Evolutionary conservation across 2,797 vertebrate species (phyloP), one percentile per base, ranked within the genome.

Genomic region (Etheostoma nigrum): DNA sequence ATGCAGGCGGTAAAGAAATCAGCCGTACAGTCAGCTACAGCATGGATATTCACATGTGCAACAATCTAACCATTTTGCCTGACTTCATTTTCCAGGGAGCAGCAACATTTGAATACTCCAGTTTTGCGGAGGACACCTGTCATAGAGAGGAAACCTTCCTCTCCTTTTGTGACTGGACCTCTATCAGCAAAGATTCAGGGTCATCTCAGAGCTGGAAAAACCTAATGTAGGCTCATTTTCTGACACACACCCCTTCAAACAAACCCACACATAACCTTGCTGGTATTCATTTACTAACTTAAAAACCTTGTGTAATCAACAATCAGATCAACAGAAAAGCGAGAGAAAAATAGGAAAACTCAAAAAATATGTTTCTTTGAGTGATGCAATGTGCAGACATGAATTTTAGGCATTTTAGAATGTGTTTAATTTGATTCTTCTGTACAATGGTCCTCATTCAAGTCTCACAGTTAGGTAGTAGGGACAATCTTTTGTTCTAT

Each of bases 61-160:
- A 16, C 14, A 8, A 12, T 54, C 54, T 77, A 65, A 86, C 49
- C 13, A 0, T 30, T 75, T 40, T 59, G 4, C 5, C 19, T 69
- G 53, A 27, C 55, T 51, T 92, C 53, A 74, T 27, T 73, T 49
- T 79, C n/a, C 88, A 99, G 98, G 97, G 96, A 96, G 97, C 97
- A 96, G 97, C 96, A 96, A 97, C 96, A 94, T 98, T 93, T 97
- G 96, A 99, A 92, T 94, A 94, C 79, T 95, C 95, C 92, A 95
- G 95, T 92, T 90, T 92, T 82, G 92, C 90, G 92, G 92, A 94
- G 92, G 91, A 93, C 81, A 54, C 86, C 93, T 76, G 93, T 95
- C 84, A 83, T 91, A 47, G 77, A 92, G 94, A 90, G 83, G 95
- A 83, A 93, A 87, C 21, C 75, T 86, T 94, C 91, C 91, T 94